Evolutionary conservation across 1,140 invertebrate species (phyloP), one percentile per base, ranked within the genome.

Genomic region (Platorchestia sp.): DNA sequence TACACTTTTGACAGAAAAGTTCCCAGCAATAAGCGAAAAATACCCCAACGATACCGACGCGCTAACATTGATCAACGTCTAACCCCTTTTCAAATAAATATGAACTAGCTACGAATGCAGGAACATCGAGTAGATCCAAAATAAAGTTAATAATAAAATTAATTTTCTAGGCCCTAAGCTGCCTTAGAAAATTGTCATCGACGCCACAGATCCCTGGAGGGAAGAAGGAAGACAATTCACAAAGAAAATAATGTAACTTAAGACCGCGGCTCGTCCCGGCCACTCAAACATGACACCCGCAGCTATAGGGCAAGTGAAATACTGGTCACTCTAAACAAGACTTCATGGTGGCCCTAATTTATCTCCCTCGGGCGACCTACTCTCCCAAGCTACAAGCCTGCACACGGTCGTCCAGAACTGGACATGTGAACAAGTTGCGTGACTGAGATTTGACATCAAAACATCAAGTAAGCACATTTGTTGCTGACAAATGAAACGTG

Each of bases 291-390:
- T 93, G 91, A 45, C 45, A 93, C 91, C 91, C 91, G 45, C 91
- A 93, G 44, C 91, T 19, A n/a, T 44, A 45, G 43, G 87, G 40
- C 91, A 93, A 93, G 91, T 93, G 91, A 93, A 93, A 93, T 93
- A 93, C 45, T 93, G 91, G 43, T 41, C 7, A 90, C 87, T 44
- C 87, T 43, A 75, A 75, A 75, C 87, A 89, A 89, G 87, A 89
- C 41, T 44, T 89, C 87, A 89, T 89, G n/a, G 87, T 89, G 87
- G 87, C n/a, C 41, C 87, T 89, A 75, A 75, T 75, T 19, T 27
- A 27, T 75, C 59, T 22, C 59, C 59, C 59, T 75, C 59, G 27
- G 59, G 59, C 59, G 14, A 75, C 36, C 59, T 19, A 75, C 59
- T 14, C 59, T 3, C 1, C 59, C 59, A 10, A 75, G 59, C 36